These are phyloP conservation scores for Elanoides forficatus DNA, from an alignment of 2,113 vertebrate species.

Conservation along the genomic window DNA sequence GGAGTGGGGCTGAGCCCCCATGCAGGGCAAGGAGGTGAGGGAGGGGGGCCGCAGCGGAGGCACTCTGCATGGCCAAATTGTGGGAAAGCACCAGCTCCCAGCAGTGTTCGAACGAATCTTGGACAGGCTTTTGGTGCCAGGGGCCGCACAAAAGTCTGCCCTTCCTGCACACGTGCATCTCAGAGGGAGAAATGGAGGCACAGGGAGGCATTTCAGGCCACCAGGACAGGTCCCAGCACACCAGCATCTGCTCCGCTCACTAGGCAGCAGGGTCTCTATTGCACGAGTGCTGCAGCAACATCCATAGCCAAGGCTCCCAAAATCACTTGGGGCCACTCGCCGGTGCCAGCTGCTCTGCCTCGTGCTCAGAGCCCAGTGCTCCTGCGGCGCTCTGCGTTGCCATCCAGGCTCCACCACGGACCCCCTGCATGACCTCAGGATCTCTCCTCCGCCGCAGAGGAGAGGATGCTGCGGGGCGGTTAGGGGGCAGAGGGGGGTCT, in stretches of 20 bases:
- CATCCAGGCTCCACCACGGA: neutral
- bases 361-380: fast-evolving
- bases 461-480: neutral
- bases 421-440: neutral
- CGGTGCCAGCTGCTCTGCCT: neutral
- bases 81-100: neutral
- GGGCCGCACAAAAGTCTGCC: neutral
- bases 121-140: neutral
- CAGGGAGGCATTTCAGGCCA: neutral
- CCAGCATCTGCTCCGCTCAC: neutral
- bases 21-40: too few relatives aligned
- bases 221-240: neutral
- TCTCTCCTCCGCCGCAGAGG: neutral
- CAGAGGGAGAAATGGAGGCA: neutral
- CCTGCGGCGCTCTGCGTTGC: neutral
- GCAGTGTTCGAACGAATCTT: fast-evolving
- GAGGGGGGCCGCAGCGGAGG: neutral
- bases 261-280: neutral
- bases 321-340: neutral
- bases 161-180: fast-evolving
- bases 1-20: neutral
- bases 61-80: neutral
- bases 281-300: neutral
- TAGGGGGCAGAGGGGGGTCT: neutral
- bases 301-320: neutral